These are phyloP conservation scores for Ptyas mucosa DNA, from an alignment of 2,113 vertebrate species.

Conservation along the genomic window DNA sequence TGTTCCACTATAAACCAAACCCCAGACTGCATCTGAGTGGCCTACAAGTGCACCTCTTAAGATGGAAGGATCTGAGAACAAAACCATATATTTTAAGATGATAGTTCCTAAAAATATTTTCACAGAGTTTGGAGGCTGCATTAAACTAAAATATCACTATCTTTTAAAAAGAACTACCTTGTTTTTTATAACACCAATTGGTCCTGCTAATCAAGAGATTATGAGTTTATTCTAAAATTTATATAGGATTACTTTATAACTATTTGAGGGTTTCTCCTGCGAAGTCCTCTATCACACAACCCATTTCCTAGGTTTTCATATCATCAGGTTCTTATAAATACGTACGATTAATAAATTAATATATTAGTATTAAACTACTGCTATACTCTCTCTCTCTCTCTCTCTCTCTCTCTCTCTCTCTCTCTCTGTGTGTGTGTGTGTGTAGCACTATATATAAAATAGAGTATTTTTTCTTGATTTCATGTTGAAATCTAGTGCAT, in stretches of 20 bases:
- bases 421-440: too few species aligned
- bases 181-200: neutral
- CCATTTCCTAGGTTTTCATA: neutral
- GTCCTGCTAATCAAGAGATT: neutral
- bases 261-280: neutral
- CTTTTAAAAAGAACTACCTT: neutral
- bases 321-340: neutral
- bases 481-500: neutral
- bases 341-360: too few species aligned
- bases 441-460: neutral
- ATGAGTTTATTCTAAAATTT: neutral
- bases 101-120: neutral
- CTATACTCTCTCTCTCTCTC: too few species aligned
- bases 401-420: too few species aligned
- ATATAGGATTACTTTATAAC: neutral
- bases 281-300: neutral
- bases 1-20: conserved; percentile 86
- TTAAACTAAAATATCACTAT: neutral
- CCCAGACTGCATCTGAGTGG: conserved; percentile 93
- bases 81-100: conserved; percentile 12
- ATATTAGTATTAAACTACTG: too few species aligned
- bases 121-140: neutral
- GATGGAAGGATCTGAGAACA: conserved; percentile 82
- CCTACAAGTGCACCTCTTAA: conserved; percentile 85
- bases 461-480: neutral